These are phyloP conservation scores for Zosterops pallidus DNA, from an alignment of 2,113 vertebrate species.

Conservation along the genomic window DNA sequence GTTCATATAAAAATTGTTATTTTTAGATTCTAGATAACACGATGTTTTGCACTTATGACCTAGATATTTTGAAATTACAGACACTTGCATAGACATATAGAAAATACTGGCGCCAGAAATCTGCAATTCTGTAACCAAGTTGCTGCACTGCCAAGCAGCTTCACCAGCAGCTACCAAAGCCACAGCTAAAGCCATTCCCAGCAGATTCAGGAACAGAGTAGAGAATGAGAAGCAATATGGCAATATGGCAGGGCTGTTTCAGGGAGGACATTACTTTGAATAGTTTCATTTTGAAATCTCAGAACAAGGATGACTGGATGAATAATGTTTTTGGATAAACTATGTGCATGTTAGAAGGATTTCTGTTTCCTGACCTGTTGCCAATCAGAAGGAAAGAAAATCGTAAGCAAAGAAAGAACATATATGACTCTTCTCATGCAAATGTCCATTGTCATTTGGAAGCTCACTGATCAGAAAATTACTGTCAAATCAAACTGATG, in stretches of 20 bases:
- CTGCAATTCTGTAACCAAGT: not conserved
- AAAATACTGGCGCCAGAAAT: not conserved
- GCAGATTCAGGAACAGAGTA: not conserved
- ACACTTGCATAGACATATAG: not conserved
- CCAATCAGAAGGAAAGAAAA: not conserved
- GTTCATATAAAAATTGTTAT: fast-evolving
- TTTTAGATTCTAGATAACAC: not conserved
- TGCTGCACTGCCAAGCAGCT: not conserved
- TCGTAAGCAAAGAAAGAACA: not conserved
- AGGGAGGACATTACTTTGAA: not conserved
- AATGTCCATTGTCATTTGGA: not conserved
- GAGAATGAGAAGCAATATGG: not conserved
- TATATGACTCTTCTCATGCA: not conserved
- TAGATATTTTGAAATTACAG: not conserved
- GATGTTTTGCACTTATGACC: not conserved
- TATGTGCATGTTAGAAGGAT: not conserved
- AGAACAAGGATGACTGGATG: not conserved
- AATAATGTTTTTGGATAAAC: not conserved
- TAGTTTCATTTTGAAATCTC: not conserved
- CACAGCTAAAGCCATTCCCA: not conserved
- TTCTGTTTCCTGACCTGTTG: not conserved
- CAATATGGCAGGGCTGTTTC: not conserved
- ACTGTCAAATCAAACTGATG: not conserved
- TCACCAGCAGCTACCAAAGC: not conserved
- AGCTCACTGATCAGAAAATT: not conserved